Evolutionary conservation across 2,797 vertebrate species (phyloP), one percentile per base, ranked within the genome.

Genomic region (Sebastes taczanowskii): DNA sequence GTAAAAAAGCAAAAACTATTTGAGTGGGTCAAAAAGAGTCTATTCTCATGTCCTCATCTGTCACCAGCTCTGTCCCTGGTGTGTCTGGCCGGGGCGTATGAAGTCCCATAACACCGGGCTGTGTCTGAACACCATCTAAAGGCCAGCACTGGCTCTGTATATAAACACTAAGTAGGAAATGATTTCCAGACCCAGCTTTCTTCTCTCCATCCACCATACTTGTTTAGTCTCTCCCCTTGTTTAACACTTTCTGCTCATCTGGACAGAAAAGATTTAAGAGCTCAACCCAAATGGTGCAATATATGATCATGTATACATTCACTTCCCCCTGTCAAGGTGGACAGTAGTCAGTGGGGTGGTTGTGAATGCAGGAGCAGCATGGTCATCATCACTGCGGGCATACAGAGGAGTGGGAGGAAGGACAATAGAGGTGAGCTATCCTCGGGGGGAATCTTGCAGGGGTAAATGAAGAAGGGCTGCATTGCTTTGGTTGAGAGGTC

Each of bases 141-240:
- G 87, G 85, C 65, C 80, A 84, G 86, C 78, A 52, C 83, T 74
- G 61, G 77, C 81, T 88, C 76, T 83, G 78, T 89, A 76, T 91
- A 89, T 89, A 92, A 94, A 94, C 92, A 94, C 74, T 58, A 70
- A 69, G 69, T 86, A 74, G 89, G 87, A 94, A 95, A 95, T 93
- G 74, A 89, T 91, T 94, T 93, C 93, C 92, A 93, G 92, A 93
- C 86, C 74, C 58, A 3, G 4, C 16, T 88, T 84, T 82, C 52
- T 71, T 76, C 69, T 65, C 59, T 42, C 35, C 16, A 3, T 81
- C 25, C 68, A 74, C 61, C 14, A 10, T 78, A 60, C 70, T 81
- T 88, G 71, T 85, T 87, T 84, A 71, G 71, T 76, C 77, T 83
- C 56, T 79, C 22, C 53, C 6, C 49, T 56, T 46, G 49, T 77